These are phyloP conservation scores for Neomorphus geoffroyi DNA, from an alignment of 2,797 vertebrate genomes.

Conservation along the genomic window DNA sequence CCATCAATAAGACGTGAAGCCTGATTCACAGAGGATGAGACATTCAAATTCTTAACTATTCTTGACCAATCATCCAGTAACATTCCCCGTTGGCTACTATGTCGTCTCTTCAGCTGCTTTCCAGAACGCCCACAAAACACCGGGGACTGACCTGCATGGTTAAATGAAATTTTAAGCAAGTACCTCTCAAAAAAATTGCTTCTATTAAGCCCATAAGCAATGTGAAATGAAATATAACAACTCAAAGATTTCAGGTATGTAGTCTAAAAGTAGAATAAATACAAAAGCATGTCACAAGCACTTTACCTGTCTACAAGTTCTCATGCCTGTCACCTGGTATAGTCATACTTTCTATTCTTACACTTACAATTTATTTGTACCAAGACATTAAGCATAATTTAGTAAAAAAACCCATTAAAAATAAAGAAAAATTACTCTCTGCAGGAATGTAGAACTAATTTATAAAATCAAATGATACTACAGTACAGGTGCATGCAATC, in stretches of 20 bases:
- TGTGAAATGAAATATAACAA: not conserved
- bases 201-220: not conserved
- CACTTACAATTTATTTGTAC: not conserved
- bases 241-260: not conserved
- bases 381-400: not conserved
- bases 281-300: not conserved
- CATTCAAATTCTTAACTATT: conserved; percentile 92
- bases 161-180: not conserved
- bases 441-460: not conserved
- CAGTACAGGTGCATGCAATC: not conserved
- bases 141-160: conserved; percentile 87
- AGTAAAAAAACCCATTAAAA: not conserved
- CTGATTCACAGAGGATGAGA: conserved; percentile 94
- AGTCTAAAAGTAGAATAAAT: not conserved
- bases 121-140: conserved; percentile 95
- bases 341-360: not conserved
- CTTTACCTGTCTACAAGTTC: not conserved
- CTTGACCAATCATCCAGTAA: conserved; percentile 96
- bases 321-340: not conserved
- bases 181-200: not conserved
- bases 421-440: not conserved
- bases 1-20: conserved; percentile 92
- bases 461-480: not conserved
- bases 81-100: conserved; percentile 91
- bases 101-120: conserved; percentile 92